These are phyloP conservation scores for Ibycter americanus DNA, from an alignment of 2,797 vertebrate species.

Conservation along the genomic window DNA sequence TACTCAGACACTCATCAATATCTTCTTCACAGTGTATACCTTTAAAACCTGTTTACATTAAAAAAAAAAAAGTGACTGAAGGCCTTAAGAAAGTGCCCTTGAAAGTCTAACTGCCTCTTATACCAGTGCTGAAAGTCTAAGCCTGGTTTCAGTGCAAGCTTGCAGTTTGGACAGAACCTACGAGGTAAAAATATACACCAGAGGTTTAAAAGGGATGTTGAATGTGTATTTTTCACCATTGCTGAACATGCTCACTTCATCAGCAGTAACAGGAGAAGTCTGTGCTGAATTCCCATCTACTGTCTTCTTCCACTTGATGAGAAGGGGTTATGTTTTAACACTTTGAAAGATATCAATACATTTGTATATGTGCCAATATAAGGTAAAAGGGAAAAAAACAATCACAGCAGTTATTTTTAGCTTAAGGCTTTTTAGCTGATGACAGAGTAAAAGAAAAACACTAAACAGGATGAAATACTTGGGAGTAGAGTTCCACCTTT, in stretches of 20 bases:
- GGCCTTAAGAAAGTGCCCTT: neutral
- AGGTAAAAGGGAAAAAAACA: neutral
- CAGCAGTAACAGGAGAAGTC: neutral
- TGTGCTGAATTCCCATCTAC: neutral
- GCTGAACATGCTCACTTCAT: neutral
- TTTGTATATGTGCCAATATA: neutral
- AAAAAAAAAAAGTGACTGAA: neutral
- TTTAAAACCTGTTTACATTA: conserved; percentile 83
- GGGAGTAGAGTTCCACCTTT: neutral
- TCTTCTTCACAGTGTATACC: conserved; percentile 90
- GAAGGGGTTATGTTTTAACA: neutral
- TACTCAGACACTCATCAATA: conserved; percentile 89
- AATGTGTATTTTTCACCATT: neutral
- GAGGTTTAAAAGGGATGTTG: neutral
- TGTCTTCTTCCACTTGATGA: neutral
- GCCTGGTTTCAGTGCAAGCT: neutral
- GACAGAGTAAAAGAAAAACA: neutral
- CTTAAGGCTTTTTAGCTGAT: neutral
- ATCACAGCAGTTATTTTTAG: neutral
- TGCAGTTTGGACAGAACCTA: neutral
- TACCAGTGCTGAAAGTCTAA: neutral
- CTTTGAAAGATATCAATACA: neutral
- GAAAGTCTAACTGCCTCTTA: neutral
- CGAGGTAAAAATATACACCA: neutral
- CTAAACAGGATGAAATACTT: neutral